phyloP scores from a whole-genome alignment of 2,888 invertebrate genomes.

The Leptinotarsa tumamoca region DNA sequence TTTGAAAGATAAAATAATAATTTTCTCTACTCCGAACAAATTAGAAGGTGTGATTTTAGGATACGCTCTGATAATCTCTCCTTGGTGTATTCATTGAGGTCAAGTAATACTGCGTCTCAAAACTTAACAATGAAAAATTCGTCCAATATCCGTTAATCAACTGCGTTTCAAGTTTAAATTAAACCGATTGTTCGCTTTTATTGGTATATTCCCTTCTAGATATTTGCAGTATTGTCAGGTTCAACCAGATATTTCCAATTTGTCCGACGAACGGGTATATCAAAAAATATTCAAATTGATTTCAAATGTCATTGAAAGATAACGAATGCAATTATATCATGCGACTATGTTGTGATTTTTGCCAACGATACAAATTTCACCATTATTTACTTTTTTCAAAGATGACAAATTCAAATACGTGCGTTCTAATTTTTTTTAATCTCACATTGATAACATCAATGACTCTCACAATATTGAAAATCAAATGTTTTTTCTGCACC shows the following conservation, averaged over 20 bases:
- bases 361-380: no score
- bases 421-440: no score
- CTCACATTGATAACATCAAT: no score
- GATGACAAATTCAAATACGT: no score
- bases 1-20: no score
- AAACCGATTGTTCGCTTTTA: not conserved
- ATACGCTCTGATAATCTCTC: not conserved
- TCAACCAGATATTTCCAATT: not conserved
- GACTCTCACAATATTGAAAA: no score
- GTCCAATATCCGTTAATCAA: not conserved
- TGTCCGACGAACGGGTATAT: not conserved
- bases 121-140: not conserved
- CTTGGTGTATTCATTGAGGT: constrained; percentile 8
- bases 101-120: not conserved
- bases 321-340: not conserved
- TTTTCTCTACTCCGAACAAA: not conserved
- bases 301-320: not conserved
- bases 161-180: not conserved
- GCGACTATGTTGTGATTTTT: not conserved
- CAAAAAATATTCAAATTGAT: not conserved
- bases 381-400: no score
- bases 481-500: no score
- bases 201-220: not conserved
- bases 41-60: not conserved
- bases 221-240: not conserved